Percentiles rank a stretch among this genome's conserved stretches.
Evolutionary conservation across 2,113 vertebrate species (phyloP).

Genomic region (Pao palembangensis): DNA sequence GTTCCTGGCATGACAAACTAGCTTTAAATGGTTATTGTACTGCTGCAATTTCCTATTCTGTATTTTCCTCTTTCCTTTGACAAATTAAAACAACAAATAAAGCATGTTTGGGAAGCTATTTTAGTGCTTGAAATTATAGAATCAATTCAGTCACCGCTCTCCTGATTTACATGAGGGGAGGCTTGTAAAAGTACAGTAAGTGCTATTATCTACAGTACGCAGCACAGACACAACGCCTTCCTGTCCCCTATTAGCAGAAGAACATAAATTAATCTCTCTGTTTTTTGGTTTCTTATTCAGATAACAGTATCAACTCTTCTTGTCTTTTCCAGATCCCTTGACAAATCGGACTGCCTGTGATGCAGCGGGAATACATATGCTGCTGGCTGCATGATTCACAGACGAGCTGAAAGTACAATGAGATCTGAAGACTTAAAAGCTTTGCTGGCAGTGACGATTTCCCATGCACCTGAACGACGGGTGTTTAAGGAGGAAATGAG

Average conservation of each 20-base stretch:
- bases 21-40: constrained; percentile 44
- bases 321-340: constrained; percentile 43
- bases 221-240: constrained; percentile 2
- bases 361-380: constrained; percentile 47
- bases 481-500: too few species aligned
- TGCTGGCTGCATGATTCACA: constrained; percentile 29
- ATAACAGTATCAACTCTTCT: constrained; percentile 43
- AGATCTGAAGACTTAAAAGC: constrained; percentile 48
- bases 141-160: constrained; percentile 45
- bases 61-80: constrained; percentile 30
- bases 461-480: too few species aligned
- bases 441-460: constrained; percentile 31
- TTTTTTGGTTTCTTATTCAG: constrained; percentile 37
- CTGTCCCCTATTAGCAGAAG: constrained; percentile 23
- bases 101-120: constrained; percentile 37
- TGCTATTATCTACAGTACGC: constrained; percentile 30
- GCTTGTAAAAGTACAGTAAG: constrained; percentile 35
- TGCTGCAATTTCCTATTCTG: constrained; percentile 33
- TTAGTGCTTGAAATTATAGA: constrained; percentile 38
- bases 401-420: constrained; percentile 26
- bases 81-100: constrained; percentile 44
- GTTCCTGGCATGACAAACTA: constrained; percentile 48
- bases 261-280: constrained; percentile 38
- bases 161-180: constrained; percentile 16
- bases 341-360: constrained; percentile 47